These are phyloP conservation scores for Ricordea florida DNA, from an alignment of 92 coral and sea anemone genomes.

Conservation along the genomic window DNA sequence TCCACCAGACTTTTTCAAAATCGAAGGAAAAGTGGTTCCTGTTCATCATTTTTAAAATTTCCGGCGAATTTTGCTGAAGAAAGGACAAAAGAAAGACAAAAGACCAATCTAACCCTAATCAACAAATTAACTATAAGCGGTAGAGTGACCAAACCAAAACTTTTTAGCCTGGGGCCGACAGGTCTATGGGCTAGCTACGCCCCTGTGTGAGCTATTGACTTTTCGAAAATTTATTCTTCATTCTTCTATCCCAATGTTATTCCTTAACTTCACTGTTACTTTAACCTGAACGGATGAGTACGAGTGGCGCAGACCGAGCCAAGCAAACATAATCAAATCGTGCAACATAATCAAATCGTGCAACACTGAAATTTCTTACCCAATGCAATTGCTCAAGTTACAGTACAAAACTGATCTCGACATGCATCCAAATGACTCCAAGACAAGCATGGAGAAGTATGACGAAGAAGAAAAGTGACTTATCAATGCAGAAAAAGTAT, in stretches of 20 bases:
- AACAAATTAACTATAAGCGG: neutral
- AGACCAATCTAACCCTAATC: conserved; percentile 8
- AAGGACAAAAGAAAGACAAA: conserved; percentile 1
- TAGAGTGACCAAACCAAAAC: conserved; percentile 2
- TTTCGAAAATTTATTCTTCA: neutral
- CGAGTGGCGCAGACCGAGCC: neutral
- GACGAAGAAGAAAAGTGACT: too few species aligned
- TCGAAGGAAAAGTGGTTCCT: neutral
- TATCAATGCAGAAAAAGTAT: too few species aligned
- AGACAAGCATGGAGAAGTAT: too few species aligned
- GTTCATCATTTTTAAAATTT: neutral
- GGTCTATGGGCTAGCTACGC: neutral
- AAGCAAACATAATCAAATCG: neutral
- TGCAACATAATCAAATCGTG: too few species aligned
- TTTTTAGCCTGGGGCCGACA: neutral
- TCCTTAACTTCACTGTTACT: neutral
- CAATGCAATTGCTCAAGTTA: too few species aligned
- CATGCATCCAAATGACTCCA: too few species aligned
- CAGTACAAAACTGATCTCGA: too few species aligned
- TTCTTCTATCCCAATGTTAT: neutral
- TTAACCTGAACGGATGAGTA: neutral
- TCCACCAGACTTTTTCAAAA: neutral
- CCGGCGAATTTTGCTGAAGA: too few species aligned
- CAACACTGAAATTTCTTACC: too few species aligned
- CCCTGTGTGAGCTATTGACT: neutral